Conservation (phyloP, 2,888 invertebrate species). For the Kryphioiulus occultus region DNA sequence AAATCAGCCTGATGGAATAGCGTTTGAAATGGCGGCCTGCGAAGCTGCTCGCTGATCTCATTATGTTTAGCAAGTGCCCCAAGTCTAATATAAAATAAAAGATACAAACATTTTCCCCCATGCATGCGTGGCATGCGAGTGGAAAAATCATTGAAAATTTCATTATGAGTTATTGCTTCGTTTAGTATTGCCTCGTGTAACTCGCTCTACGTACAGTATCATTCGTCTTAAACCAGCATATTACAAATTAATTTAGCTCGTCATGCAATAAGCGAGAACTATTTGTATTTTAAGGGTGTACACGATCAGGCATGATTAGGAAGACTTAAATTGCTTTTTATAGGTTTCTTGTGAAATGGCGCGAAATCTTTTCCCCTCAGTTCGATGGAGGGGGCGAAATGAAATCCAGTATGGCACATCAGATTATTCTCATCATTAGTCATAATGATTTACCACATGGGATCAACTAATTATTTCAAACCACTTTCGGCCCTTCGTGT, state of each 20-base stretch:
- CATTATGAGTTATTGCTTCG: slow-evolving; percentile 27
- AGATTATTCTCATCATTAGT: slow-evolving; percentile 47
- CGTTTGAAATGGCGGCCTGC: slow-evolving; percentile 2
- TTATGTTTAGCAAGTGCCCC: background rate
- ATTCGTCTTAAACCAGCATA: slow-evolving; percentile 2
- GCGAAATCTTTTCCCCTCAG: background rate
- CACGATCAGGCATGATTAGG: background rate
- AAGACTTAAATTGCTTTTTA: slow-evolving; percentile 32
- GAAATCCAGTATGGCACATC: slow-evolving; percentile 47
- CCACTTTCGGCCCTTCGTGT: slow-evolving; percentile 47
- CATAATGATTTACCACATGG: slow-evolving; percentile 51
- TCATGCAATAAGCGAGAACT: slow-evolving; percentile 29
- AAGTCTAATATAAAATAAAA: slow-evolving; percentile 20
- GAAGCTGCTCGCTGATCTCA: background rate
- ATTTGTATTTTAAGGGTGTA: background rate
- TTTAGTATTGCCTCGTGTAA: background rate
- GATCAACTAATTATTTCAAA: slow-evolving; percentile 52
- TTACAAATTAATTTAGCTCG: slow-evolving; percentile 33
- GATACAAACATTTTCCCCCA: background rate
- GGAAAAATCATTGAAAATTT: slow-evolving; percentile 17
- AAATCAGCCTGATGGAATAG: slow-evolving; percentile 3
- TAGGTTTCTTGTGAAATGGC: slow-evolving; percentile 35
- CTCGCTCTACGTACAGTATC: background rate
- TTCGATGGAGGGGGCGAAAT: background rate
- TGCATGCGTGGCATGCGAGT: background rate